Conservation (phyloP, 2,888 invertebrate genomes). For the Pollenia griseotomentosa region DNA sequence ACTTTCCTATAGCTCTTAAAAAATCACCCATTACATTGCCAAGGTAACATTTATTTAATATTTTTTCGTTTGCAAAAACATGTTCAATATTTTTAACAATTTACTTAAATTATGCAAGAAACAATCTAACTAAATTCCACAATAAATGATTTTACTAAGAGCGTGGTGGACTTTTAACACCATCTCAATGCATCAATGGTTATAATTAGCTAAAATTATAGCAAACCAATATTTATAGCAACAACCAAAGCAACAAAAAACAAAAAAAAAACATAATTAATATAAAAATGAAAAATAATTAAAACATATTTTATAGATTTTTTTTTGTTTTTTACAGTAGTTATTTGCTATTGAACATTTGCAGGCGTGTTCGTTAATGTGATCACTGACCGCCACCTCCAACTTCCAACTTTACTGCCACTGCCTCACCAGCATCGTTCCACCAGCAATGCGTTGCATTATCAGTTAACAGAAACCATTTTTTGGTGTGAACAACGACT, state of each 20-base stretch:
- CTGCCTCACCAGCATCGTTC: not conserved
- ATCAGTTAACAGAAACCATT: constrained; percentile 28
- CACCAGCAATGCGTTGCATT: constrained; percentile 41
- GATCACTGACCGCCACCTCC: constrained; percentile 67
- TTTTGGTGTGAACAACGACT: constrained; percentile 66
- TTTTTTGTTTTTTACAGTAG: constrained; percentile 27
- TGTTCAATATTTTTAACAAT: not conserved
- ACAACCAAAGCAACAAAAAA: not conserved
- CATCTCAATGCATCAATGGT: constrained; percentile 16
- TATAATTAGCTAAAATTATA: constrained; percentile 44
- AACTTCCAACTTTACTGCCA: constrained; percentile 29
- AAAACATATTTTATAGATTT: constrained; percentile 64
- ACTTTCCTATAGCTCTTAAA: too few relatives aligned
- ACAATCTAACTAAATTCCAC: not conserved
- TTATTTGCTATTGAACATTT: constrained; percentile 35
- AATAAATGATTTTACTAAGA: not conserved
- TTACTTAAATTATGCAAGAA: not conserved
- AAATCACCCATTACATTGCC: too few relatives aligned
- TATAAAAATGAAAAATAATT: constrained; percentile 51
- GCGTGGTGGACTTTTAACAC: constrained; percentile 53
- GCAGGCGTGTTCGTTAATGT: constrained; percentile 70
- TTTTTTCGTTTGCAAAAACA: too few relatives aligned
- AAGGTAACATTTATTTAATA: too few relatives aligned
- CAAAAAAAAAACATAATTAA: not conserved
- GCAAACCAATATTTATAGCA: not conserved